A percentile compares a stretch with the other conserved stretches of the same genome.
These are phyloP conservation scores for Gallinago nigripennis DNA, from an alignment of 2,797 vertebrate species.

Conservation along the genomic window DNA sequence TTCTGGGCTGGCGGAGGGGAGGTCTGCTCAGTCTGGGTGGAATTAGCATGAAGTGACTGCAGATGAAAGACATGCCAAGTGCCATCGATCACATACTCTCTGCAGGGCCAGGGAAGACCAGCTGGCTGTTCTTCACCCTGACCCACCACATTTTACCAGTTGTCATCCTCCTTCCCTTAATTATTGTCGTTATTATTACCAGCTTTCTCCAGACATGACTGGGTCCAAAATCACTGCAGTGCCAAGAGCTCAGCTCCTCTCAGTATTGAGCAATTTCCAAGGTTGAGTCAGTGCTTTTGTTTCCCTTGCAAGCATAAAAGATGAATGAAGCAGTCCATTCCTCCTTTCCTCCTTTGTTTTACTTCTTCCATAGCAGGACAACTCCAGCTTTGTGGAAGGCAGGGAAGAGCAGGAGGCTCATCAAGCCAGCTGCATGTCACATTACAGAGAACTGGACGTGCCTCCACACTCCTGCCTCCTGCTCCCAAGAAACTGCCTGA, in stretches of 20 bases:
- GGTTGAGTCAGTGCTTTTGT: not conserved
- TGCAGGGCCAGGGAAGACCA: not conserved
- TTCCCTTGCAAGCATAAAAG: not conserved
- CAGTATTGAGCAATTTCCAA: not conserved
- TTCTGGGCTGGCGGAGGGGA: not conserved
- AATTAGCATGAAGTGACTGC: not conserved
- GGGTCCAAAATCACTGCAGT: not conserved
- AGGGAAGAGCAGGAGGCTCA: not conserved
- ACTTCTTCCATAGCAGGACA: not conserved
- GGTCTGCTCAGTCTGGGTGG: not conserved
- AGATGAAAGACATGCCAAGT: accelerated
- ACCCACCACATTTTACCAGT: not conserved
- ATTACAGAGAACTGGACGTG: accelerated
- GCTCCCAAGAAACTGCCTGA: not conserved
- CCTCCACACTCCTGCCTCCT: not conserved
- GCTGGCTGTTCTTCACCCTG: not conserved
- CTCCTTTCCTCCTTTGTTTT: not conserved
- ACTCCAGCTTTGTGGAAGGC: not conserved
- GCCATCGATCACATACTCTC: not conserved
- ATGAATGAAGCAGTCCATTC: not conserved
- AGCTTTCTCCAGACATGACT: not conserved
- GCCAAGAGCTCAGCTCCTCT: not conserved
- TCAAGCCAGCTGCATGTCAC: not conserved
- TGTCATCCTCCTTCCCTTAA: not conserved
- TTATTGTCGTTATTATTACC: not conserved